Evolutionary conservation across 2,113 vertebrate genomes (phyloP).

Genomic region (Australoheros scitulus): DNA sequence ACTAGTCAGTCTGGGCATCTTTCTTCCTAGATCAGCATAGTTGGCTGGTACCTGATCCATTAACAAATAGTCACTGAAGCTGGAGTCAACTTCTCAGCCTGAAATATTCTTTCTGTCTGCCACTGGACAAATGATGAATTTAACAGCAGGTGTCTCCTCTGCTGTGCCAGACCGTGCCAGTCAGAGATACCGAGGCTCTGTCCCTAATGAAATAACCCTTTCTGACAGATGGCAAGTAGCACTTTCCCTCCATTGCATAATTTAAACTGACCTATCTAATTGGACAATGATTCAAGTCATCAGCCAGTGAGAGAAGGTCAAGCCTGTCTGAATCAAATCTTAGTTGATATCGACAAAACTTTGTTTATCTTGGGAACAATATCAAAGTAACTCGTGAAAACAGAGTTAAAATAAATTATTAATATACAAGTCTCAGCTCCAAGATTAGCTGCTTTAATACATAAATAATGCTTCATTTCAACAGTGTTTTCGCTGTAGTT

Average conservation of each 20-base stretch:
- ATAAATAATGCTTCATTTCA: constrained; percentile 9
- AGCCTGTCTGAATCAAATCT: constrained; percentile 43
- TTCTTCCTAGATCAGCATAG: background rate
- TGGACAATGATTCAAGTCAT: constrained; percentile 71
- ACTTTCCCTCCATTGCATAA: constrained; percentile 63
- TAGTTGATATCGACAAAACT: constrained; percentile 16
- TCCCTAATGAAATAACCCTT: constrained; percentile 56
- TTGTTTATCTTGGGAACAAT: constrained; percentile 45
- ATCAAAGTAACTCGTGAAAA: constrained; percentile 27
- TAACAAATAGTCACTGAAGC: background rate
- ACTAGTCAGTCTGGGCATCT: background rate
- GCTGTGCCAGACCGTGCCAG: constrained; percentile 4
- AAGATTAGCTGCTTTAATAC: constrained; percentile 7
- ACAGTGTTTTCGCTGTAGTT: constrained; percentile 11
- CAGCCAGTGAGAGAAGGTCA: constrained; percentile 57
- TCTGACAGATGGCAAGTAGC: constrained; percentile 62
- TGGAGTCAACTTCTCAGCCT: background rate
- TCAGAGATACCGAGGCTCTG: constrained; percentile 22
- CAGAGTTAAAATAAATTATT: constrained; percentile 27
- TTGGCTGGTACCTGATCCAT: background rate
- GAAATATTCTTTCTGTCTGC: constrained; percentile 1
- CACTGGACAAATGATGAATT: constrained; percentile 12
- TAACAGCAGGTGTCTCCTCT: constrained; percentile 25
- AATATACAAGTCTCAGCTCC: constrained; percentile 1
- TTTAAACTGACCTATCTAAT: constrained; percentile 72